Evolutionary conservation across 2,888 invertebrate species (phyloP), one percentile per base, ranked within the genome.

Genomic region (Rotaria sp.): DNA sequence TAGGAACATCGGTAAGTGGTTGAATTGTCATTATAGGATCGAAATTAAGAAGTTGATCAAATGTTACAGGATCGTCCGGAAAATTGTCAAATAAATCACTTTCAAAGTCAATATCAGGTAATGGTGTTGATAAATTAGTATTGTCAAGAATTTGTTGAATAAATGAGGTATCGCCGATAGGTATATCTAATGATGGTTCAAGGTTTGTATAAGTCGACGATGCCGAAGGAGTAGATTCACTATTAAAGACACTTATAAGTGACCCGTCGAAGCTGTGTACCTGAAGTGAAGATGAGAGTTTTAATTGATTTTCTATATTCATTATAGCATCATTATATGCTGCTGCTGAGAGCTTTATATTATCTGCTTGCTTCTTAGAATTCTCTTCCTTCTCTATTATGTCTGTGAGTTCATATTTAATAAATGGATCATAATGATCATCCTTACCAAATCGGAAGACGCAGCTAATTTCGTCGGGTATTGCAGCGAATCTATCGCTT

Each of bases 191-290:
- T 45, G 80, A 80, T 80, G 80, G 10, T 80, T 80, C 80, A 80
- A 80, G 45, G 26, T 41, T 80, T 45, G 80, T 80, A 41, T 80
- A 80, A 15, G 80, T 80, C 45, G 80, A 45, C 45, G 80, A 45
- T 80, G 26, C 26, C 26, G 41, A 45, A 4, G 24, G 80, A 45
- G 3, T 26, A n/a, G 41, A 26, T 80, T 80, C 45, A 18, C n/a
- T 80, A 21, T 80, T 80, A 80, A 80, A 80, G 41, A 80, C 80
- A 80, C 80, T 80, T 80, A 80, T 80, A 80, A 45, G 80, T 80
- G 80, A 80, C 80, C 80, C 80, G 80, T 80, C 45, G 45, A 15
- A 80, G 80, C 45, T 80, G 41, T 80, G 80, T 80, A 80, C 80
- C 80, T 80, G 80, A 80, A 80, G 45, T 41, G 41, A 80, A 80